Base-by-base conservation (phyloP, 1,140 invertebrate genomes). In the Heliothis subflexa region DNA sequence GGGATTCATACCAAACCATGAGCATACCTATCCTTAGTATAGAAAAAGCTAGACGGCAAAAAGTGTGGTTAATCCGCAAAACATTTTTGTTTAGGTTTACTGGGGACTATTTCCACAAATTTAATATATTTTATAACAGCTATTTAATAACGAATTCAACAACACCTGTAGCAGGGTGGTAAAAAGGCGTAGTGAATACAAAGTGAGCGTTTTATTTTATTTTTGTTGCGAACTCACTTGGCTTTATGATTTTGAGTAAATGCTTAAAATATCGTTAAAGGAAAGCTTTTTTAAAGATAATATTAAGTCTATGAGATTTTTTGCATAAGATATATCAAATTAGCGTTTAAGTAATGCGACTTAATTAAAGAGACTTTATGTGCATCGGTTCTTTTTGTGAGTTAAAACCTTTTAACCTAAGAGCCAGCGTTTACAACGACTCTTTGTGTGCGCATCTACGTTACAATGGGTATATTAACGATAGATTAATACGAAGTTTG, bases 121-220 rank as follows among this genome's bases (percentile, higher is more conserved):
- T 47, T 49, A 47, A 66, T 40, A 66, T 62, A 62, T 21, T 66
- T 66, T 66, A 66, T 21, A 47, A 66, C 9, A 66, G 40, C 62
- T 49, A 66, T 66, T 66, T 66, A 66, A 66, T 66, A 66, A 66
- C 33, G 18, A 16, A 66, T 47, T 66, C 40, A 47, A 18, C 62
- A 66, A 66, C 40, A 66, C 62, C 40, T 66, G 62, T 66, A 66
- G 33, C 40, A 18, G 16, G 40, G 33, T 45, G 28, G 40, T 45
- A 66, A 66, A 66, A 66, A 47, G 40, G 40, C 33, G 40, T 49
- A 49, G 62, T 66, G 62, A 66, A 66, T 66, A 66, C 62, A 66
- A 66, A 66, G 33, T 66, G 62, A 66, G 62, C 33, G n/a, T 47
- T 66, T 33, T 10, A 49, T 45, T 62, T 33, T 16, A 47, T 66